Conservation (phyloP, 2,888 invertebrate species). For the Amiota minor region DNA sequence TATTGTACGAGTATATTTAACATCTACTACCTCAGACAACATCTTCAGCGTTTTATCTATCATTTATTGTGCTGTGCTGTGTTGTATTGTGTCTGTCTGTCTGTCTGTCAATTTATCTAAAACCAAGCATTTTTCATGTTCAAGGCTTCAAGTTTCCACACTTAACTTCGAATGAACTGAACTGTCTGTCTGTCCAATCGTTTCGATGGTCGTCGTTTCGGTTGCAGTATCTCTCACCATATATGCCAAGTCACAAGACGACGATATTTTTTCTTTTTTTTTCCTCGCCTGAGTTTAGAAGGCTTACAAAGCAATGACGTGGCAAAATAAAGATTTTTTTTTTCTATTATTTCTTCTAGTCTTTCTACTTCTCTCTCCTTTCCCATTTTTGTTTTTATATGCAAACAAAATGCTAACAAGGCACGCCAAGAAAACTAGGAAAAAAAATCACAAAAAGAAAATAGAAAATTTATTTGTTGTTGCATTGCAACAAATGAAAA, state of each 20-base stretch:
- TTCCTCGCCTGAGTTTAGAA: no score
- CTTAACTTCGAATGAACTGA: no score
- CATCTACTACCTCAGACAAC: no score
- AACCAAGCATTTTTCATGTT: no score
- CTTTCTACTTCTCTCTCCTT: conserved; percentile 13
- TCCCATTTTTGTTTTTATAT: conserved; percentile 22
- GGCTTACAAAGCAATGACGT: no score
- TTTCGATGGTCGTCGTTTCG: neutral
- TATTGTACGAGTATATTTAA: neutral
- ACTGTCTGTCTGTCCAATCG: neutral
- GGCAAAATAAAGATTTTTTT: neutral
- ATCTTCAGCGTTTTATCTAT: conserved; percentile 18
- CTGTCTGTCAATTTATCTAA: conserved; percentile 1
- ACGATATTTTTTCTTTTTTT: no score
- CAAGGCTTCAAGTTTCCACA: no score
- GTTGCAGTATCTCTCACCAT: no score
- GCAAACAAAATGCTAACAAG: conserved; percentile 15
- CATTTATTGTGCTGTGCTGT: neutral
- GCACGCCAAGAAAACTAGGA: neutral
- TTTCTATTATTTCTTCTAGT: neutral
- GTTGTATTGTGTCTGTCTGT: neutral
- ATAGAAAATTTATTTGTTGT: neutral
- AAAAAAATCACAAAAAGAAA: neutral
- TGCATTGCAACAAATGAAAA: neutral
- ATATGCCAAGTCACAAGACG: no score